Conservation (phyloP, 2,797 vertebrate species). For the Odontamblyopus rebecca region DNA sequence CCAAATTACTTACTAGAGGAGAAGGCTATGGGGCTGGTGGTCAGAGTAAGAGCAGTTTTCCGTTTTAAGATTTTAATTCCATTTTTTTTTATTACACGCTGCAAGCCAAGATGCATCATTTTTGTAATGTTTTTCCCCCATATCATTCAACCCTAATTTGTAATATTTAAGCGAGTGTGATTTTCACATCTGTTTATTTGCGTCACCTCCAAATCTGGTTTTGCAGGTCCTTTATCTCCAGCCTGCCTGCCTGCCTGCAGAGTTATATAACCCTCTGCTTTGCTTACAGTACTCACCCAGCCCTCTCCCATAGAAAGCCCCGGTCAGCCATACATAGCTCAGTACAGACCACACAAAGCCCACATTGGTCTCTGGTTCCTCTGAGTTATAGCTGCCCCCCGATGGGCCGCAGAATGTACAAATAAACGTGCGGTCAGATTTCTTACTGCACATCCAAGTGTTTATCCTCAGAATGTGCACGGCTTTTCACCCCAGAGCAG, state of each 20-base stretch:
- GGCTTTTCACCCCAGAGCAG: background rate
- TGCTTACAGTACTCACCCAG: constrained; percentile 23
- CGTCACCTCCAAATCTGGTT: constrained; percentile 21
- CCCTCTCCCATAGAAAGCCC: constrained; percentile 10
- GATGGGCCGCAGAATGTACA: constrained; percentile 2
- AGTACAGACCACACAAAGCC: constrained; percentile 12
- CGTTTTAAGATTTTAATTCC: too few relatives aligned
- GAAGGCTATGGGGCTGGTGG: too few relatives aligned
- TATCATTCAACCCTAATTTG: background rate
- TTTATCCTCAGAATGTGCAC: constrained; percentile 5
- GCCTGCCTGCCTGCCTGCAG: constrained; percentile 20
- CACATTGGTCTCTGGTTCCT: constrained; percentile 11
- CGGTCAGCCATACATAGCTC: constrained; percentile 25
- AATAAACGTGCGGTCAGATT: constrained; percentile 3
- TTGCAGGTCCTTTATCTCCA: constrained; percentile 25
- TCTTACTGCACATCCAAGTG: background rate
- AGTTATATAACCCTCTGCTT: constrained; percentile 30
- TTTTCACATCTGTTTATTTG: constrained; percentile 26
- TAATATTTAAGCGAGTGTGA: background rate
- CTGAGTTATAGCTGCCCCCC: constrained; percentile 2
- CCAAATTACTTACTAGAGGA: too few relatives aligned
- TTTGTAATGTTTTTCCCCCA: too few relatives aligned
- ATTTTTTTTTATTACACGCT: too few relatives aligned
- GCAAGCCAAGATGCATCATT: too few relatives aligned
- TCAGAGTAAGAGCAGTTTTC: too few relatives aligned